Percentiles rank a stretch among this genome's conserved stretches.
Conservation (phyloP, 2,888 invertebrate species). For the Sthenelais limicola region DNA sequence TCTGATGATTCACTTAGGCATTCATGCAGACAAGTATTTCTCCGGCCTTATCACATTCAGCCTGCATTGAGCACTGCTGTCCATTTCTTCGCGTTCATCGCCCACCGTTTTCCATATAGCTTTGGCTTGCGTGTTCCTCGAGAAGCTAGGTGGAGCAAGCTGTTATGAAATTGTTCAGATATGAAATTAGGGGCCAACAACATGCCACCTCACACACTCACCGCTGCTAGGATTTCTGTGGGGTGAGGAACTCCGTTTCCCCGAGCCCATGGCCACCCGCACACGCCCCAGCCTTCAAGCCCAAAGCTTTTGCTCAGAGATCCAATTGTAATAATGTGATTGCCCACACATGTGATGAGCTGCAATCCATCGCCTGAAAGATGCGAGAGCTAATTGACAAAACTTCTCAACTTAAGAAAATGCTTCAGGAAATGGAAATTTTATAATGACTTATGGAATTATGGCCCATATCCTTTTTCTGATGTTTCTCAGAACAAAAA, state of each 20-base stretch:
- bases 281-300: slow-evolving; percentile 5
- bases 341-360: slow-evolving; percentile 29
- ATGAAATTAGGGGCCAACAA: slow-evolving; percentile 19
- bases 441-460: too few relatives aligned
- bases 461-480: too few relatives aligned
- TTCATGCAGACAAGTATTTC: too few relatives aligned
- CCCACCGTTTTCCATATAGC: slow-evolving; percentile 1
- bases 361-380: too few relatives aligned
- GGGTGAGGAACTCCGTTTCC: neutral
- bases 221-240: neutral
- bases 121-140: neutral
- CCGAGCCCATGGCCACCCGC: slow-evolving; percentile 1
- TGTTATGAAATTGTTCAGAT: slow-evolving; percentile 33
- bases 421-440: too few relatives aligned
- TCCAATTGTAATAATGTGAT: slow-evolving; percentile 15
- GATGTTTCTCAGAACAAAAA: too few relatives aligned
- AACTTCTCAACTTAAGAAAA: too few relatives aligned
- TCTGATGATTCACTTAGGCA: too few relatives aligned
- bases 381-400: too few relatives aligned
- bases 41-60: slow-evolving; percentile 34
- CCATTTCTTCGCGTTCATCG: slow-evolving; percentile 21
- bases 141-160: neutral
- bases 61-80: slow-evolving; percentile 20
- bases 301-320: neutral
- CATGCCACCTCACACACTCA: neutral